Base-by-base conservation (phyloP, 2,113 vertebrate species). In the Athene noctua region DNA sequence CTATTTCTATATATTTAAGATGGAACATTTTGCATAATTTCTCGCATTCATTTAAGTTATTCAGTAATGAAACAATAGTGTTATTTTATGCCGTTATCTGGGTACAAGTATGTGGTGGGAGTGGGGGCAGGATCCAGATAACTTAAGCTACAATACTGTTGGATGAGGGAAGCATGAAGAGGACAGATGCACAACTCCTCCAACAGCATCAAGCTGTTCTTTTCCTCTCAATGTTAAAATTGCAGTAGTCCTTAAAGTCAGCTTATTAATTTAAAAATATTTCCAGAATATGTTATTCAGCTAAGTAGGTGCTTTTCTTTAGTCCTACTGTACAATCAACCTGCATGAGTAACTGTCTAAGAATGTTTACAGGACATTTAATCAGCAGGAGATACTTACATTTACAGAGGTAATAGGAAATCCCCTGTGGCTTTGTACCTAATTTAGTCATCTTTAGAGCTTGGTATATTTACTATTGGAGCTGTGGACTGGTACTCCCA, bases 291-390 rank as follows among this genome's bases (percentile, higher is more conserved):
- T 71, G 51, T 90, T 78, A 67, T 61, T 84, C 75, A 80, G 66
- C 10, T 63, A 92, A 72, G 36, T 26, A 78, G 61, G n/a, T 86
- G 54, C 54, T 86, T 93, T 93, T 85, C 62, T 88, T 94, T 83
- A 90, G 62, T 80, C 34, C 49, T 51, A 66, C 62, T 70, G 62
- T 90, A 88, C 91, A 94, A 92, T 91, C 92, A 87, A 55, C 66
- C 62, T 70, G 38, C 57, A 79, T 88, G 91, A 94, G 67, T 94
- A 94, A 75, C 59, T 82, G 87, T 90, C 89, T 75, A 90, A 81
- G 93, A 97, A 96, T 95, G 86, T 95, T 95, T 90, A 85, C 80
- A 71, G 88, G 80, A 74, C 59, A 87, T 88, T 95, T 94, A 92
- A 86, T 71, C 89, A 83, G 78, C 70, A 88, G 92, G 95, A 93